Evolutionary conservation across 2,888 invertebrate species (phyloP).

Genomic region (Gastrophysa polygoni): DNA sequence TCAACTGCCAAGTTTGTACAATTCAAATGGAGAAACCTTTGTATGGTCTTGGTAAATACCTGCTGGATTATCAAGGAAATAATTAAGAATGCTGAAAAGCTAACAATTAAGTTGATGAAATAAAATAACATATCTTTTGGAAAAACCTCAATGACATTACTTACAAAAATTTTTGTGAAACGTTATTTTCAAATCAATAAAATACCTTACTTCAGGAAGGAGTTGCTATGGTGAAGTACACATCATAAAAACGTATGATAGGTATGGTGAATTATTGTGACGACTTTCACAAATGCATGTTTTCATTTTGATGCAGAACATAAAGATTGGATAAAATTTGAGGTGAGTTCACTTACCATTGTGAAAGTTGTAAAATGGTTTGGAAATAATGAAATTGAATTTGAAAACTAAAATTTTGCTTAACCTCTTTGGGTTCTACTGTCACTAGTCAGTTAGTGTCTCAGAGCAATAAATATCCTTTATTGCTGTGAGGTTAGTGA

Average conservation of each 20-base stretch:
- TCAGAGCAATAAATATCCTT: too few relatives aligned
- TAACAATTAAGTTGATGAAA: slow-evolving; percentile 7
- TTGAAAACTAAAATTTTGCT: too few relatives aligned
- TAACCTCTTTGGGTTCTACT: too few relatives aligned
- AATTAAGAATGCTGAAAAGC: slow-evolving; percentile 14
- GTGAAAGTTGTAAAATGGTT: not conserved
- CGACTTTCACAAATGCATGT: too few relatives aligned
- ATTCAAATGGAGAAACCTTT: slow-evolving; percentile 66
- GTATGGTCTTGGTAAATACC: slow-evolving; percentile 62
- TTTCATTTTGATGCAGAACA: too few relatives aligned
- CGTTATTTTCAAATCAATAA: slow-evolving; percentile 1
- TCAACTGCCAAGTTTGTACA: slow-evolving; percentile 63
- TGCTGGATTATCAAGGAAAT: slow-evolving; percentile 24
- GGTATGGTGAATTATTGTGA: too few relatives aligned
- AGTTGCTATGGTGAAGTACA: slow-evolving; percentile 44
- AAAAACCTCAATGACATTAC: slow-evolving; percentile 6
- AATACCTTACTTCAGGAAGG: not conserved
- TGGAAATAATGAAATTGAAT: not conserved
- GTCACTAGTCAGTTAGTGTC: too few relatives aligned
- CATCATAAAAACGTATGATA: not conserved
- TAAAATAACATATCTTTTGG: slow-evolving; percentile 8
- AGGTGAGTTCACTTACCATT: not conserved
- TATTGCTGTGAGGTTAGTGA: too few relatives aligned
- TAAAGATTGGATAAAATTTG: not conserved
- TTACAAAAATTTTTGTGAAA: slow-evolving; percentile 15